Base-by-base conservation (phyloP, 2,888 invertebrate genomes). In the Cloeon dipterum region DNA sequence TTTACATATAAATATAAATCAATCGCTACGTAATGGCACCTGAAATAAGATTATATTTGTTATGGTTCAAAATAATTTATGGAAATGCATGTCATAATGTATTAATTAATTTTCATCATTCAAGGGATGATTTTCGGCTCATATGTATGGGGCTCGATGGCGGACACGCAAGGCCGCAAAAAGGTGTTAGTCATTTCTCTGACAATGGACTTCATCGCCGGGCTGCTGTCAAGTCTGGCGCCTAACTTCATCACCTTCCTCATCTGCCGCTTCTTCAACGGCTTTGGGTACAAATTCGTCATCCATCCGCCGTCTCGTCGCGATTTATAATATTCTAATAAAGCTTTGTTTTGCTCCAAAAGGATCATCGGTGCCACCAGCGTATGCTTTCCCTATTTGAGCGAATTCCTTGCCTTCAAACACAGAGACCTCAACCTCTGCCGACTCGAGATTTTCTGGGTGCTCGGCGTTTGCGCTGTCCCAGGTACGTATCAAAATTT, bases 391-490 rank as follows among this genome's bases (percentile, higher is more conserved):
- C 77, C 79, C 1, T 79, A 79, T 56, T 59, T 79, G 47, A 78
- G 79, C 42, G 81, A 81, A 58, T 81, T 79, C 56, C 79, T 79
- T 50, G 73, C 74, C 29, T 74, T 74, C 39, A 74, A 73, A 56
- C 72, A 75, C 56, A 65, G 81, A 51, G 79, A 79, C 54, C 76
- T 72, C 48, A 75, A 76, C 50, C 65, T 79, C 41, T 77, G 78
- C 56, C 77, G 78, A 76, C 76, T 81, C 76, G 79, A 79, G 62
- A 63, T 79, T 60, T 79, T 79, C 58, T 81, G 81, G 81, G 77
- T 77, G 23, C 56, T 76, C 34, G 79, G 79, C 42, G 75, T 79
- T 37, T 76, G 79, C 47, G 53, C 68, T 43, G 55, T 79, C 39
- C 79, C 79, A 50, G 61, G 77, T 78, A 58, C 63, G 39, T 34